Percentiles rank a stretch among this genome's conserved stretches.
These are phyloP conservation scores for Calephelis perditalis DNA, from an alignment of 2,888 invertebrate species.

Conservation along the genomic window DNA sequence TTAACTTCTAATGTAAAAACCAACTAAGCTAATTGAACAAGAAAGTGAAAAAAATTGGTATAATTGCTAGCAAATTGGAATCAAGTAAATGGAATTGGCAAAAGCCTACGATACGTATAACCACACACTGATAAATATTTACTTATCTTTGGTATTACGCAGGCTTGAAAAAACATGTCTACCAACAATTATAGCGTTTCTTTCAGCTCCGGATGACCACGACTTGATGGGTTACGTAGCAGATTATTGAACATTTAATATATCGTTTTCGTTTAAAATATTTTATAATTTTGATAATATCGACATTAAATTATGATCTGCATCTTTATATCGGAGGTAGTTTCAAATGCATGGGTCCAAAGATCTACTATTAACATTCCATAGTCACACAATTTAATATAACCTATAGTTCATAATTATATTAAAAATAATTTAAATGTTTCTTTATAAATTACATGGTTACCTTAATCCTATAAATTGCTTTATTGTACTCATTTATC, in stretches of 20 bases:
- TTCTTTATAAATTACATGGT: conserved; percentile 43
- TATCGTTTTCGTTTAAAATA: neutral
- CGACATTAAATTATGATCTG: conserved; percentile 11
- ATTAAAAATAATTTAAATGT: conserved; percentile 31
- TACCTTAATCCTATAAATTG: conserved; percentile 50
- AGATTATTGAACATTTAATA: neutral
- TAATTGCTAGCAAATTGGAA: too few species aligned
- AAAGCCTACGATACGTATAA: too few species aligned
- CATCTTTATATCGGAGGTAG: conserved; percentile 23
- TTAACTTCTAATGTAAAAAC: neutral
- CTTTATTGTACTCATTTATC: conserved; percentile 64
- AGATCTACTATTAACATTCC: conserved; percentile 18
- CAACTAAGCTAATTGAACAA: too few species aligned
- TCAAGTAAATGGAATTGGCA: too few species aligned
- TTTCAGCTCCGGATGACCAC: too few species aligned
- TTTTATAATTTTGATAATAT: conserved; percentile 11
- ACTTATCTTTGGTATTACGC: too few species aligned
- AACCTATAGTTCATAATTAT: conserved; percentile 21
- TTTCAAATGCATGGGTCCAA: conserved; percentile 20
- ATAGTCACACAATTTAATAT: conserved; percentile 22
- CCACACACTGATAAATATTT: too few species aligned
- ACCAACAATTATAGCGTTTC: too few species aligned
- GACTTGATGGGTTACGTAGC: too few species aligned
- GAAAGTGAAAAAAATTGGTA: too few species aligned
- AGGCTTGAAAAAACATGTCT: too few species aligned